These are phyloP conservation scores for Melieria omissa DNA, from an alignment of 2,888 invertebrate species.

Conservation along the genomic window DNA sequence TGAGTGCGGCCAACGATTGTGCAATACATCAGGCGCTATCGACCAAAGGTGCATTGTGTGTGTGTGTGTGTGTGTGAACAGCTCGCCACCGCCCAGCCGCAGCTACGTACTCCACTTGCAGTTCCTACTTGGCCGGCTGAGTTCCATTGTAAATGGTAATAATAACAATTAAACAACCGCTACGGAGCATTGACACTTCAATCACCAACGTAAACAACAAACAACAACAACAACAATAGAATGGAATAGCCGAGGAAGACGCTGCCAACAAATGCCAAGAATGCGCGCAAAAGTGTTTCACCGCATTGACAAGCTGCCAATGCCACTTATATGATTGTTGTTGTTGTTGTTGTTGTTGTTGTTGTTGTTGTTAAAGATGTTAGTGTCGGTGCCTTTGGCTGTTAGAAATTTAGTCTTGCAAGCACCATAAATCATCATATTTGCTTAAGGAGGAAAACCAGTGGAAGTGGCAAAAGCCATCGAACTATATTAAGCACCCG, in stretches of 20 bases:
- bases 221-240: background rate
- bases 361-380: background rate
- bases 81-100: no score
- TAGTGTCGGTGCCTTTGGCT: background rate
- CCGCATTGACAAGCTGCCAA: background rate
- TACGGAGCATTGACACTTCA: background rate
- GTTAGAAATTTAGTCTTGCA: background rate
- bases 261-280: background rate
- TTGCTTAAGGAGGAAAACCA: background rate
- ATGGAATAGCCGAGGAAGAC: background rate
- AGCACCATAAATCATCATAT: conserved; percentile 2
- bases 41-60: no score
- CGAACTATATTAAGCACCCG: background rate
- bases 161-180: background rate
- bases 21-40: no score
- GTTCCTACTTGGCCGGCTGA: background rate
- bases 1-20: no score
- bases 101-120: no score
- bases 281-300: background rate
- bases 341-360: no score
- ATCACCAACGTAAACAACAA: background rate
- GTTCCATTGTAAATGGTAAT: background rate
- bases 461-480: background rate
- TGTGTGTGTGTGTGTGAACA: no score
- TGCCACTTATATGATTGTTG: no score